Evolutionary conservation across 2,888 invertebrate genomes (phyloP), one percentile per base, ranked within the genome.

Genomic region (Meloe dianella): DNA sequence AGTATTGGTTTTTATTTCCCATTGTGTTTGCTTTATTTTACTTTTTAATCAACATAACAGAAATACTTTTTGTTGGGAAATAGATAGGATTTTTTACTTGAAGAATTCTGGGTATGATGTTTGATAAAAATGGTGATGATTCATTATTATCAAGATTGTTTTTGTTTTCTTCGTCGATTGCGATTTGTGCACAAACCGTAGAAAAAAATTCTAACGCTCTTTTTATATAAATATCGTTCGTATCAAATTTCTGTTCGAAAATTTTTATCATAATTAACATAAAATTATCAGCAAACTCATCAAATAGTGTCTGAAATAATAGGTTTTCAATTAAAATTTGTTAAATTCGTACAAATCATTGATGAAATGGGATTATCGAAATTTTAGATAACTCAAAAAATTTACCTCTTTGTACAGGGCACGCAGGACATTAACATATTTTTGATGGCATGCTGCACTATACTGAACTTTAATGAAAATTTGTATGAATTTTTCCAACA

Each of bases 151-250:
- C 62, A 60, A 65, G 57, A 58, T 54, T 69, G 62, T 27, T 67
- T 69, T 32, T n/a, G 7, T 30, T 27, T n/a, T 58, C 29, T 32
- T 58, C n/a, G n/a, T 58, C n/a, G n/a, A 30, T 58, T 4, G 72
- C 70, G 20, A 76, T 67, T n/a, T 63, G 61, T 54, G 67, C 71
- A 17, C 74, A 65, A 72, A 76, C 73, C 17, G 71, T 68, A n/a
- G 75, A 74, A 17, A 73, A 64, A 63, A 77, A 78, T n/a, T 75
- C 74, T 60, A 75, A 67, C 8, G 64, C 29, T 38, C 71, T 70
- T 56, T 73, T 70, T 58, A 71, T 64, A 68, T 67, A 71, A 9
- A 63, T 62, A 61, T 73, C 75, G 35, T 68, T 67, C 27, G 54
- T 47, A 10, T 57, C 27, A 54, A 62, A 65, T 38, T 73, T 66